Evolutionary conservation across 2,797 vertebrate genomes (phyloP).

Genomic region (Amniataba percoides): DNA sequence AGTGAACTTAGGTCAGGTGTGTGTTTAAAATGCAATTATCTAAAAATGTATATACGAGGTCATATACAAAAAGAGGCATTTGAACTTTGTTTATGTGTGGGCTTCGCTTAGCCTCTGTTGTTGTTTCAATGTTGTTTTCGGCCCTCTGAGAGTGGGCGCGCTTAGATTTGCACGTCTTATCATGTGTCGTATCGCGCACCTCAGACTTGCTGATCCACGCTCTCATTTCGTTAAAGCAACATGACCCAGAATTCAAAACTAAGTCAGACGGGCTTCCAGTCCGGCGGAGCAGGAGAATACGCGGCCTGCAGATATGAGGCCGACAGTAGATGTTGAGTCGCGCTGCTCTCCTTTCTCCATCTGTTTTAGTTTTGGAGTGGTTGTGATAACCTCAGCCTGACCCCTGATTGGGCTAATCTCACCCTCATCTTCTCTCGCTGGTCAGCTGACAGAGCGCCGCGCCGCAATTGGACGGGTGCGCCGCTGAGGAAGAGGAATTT

Average conservation of each 20-base stretch:
- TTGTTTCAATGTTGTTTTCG: neutral
- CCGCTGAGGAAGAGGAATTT: conserved; percentile 69
- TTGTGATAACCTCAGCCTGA: conserved; percentile 86
- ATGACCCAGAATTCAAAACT: conserved; percentile 71
- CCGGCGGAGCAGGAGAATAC: conserved; percentile 69
- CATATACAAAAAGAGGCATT: neutral
- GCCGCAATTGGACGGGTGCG: conserved; percentile 69
- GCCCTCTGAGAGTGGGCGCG: conserved; percentile 1
- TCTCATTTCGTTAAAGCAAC: conserved; percentile 65
- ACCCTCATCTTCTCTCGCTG: conserved; percentile 75
- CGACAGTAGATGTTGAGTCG: conserved; percentile 76
- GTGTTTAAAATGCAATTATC: conserved; percentile 47
- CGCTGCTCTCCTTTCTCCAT: conserved; percentile 77
- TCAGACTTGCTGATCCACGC: conserved; percentile 50
- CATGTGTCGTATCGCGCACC: conserved; percentile 49
- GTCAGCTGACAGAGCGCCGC: conserved; percentile 76
- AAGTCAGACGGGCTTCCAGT: conserved; percentile 74
- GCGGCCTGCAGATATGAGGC: conserved; percentile 70
- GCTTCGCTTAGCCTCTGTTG: conserved; percentile 10
- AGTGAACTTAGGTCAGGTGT: conserved; percentile 82
- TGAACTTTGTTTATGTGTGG: neutral
- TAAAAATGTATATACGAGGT: neutral
- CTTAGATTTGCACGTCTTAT: conserved; percentile 56
- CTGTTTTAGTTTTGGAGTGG: conserved; percentile 86
- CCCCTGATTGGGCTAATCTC: conserved; percentile 83